Percentiles rank a stretch among this genome's conserved stretches.
Evolutionary conservation across 2,888 invertebrate genomes (phyloP).

Genomic region (Strigamia transsilvanica): DNA sequence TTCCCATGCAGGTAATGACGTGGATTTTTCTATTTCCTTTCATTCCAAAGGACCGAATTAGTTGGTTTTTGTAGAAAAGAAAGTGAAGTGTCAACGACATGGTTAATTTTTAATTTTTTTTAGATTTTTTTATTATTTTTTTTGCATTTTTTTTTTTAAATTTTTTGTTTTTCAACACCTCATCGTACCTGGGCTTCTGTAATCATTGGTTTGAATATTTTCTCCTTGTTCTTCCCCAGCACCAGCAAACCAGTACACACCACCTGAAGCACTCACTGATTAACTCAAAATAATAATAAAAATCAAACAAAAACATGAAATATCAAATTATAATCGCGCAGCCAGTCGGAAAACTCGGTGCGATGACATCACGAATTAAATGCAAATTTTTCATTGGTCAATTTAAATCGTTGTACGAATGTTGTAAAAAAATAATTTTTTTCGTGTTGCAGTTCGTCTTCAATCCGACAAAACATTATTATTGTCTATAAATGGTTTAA

Average conservation of each 20-base stretch:
- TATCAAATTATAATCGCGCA: neutral
- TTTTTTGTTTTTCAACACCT: neutral
- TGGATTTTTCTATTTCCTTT: neutral
- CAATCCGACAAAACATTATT: no score
- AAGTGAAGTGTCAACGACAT: neutral
- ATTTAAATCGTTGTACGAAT: no score
- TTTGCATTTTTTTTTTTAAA: no score
- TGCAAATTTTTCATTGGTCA: no score
- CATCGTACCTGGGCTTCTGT: constrained; percentile 20
- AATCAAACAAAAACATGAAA: neutral
- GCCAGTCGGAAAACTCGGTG: neutral
- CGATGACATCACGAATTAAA: no score
- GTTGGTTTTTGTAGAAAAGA: no score
- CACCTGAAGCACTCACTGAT: constrained; percentile 39
- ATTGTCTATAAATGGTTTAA: no score
- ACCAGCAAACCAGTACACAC: constrained; percentile 33
- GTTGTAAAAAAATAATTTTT: no score
- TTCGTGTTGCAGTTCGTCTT: no score
- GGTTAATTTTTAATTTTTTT: neutral
- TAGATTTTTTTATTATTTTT: no score
- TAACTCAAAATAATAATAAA: constrained; percentile 2
- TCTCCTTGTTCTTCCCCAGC: constrained; percentile 43
- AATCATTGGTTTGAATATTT: constrained; percentile 14
- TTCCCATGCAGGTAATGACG: constrained; percentile 21
- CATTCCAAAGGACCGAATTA: neutral